Conservation (phyloP, 2,888 invertebrate species). For the Cerastis rubricosa region DNA sequence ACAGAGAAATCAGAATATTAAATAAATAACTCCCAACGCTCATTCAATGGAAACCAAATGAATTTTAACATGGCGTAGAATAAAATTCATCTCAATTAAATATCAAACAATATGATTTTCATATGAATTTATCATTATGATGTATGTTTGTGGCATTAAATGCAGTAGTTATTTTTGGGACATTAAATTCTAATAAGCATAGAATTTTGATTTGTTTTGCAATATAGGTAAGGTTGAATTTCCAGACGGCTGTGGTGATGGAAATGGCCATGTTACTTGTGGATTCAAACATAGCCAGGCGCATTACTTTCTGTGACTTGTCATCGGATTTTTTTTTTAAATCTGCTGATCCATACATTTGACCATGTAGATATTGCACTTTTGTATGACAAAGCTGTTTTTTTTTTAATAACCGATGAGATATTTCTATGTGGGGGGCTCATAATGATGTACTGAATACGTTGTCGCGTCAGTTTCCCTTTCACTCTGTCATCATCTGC, state of each 20-base stretch:
- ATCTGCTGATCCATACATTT: no score
- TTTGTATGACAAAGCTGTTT: no score
- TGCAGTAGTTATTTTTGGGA: background rate
- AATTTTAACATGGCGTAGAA: constrained; percentile 16
- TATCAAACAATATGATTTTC: constrained; percentile 21
- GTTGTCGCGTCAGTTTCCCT: no score
- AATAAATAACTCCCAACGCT: constrained; percentile 28
- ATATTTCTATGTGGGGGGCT: no score
- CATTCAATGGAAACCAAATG: constrained; percentile 15
- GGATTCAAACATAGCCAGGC: no score
- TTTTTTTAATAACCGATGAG: no score
- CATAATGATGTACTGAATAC: no score
- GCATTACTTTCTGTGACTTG: no score
- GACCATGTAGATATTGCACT: no score
- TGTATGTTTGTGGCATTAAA: background rate
- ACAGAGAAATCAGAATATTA: constrained; percentile 3
- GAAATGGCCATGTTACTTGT: no score
- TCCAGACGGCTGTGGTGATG: background rate
- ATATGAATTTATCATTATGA: constrained; percentile 23
- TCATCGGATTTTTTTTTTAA: no score
- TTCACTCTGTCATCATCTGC: no score
- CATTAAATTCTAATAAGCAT: background rate
- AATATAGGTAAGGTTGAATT: background rate
- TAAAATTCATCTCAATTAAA: constrained; percentile 15
- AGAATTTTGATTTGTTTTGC: background rate